Conservation (phyloP, 1,140 invertebrate genomes). For the Holotrichia oblita region DNA sequence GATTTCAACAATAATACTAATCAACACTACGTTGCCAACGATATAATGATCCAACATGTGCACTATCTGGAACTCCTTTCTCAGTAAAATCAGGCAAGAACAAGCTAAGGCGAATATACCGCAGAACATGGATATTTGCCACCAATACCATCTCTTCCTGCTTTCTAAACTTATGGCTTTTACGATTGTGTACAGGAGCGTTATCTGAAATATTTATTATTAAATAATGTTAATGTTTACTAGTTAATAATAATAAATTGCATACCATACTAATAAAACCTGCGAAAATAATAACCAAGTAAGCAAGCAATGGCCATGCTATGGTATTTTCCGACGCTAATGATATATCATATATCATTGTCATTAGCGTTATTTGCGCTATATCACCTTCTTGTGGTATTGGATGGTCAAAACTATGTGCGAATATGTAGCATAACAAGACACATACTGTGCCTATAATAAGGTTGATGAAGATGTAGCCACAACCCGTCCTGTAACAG, state of each 20-base stretch:
- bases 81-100: conserved; percentile 53
- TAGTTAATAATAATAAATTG: not conserved
- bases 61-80: conserved; percentile 58
- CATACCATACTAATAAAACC: conserved; percentile 65
- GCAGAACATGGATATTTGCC: conserved; percentile 60
- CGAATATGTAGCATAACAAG: conserved; percentile 60
- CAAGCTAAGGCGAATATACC: conserved; percentile 58
- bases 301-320: conserved; percentile 61
- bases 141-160: conserved; percentile 58
- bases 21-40: conserved; percentile 63
- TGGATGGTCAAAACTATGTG: conserved; percentile 49
- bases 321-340: conserved; percentile 51
- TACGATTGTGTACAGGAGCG: conserved; percentile 62
- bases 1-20: conserved; percentile 62
- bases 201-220: conserved; percentile 59
- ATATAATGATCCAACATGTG: conserved; percentile 65
- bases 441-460: conserved; percentile 61
- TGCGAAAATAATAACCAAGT: conserved; percentile 60
- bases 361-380: conserved; percentile 61
- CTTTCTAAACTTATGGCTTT: conserved; percentile 61
- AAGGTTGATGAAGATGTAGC: conserved; percentile 62
- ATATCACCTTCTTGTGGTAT: conserved; percentile 51
- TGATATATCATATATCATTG: conserved; percentile 62
- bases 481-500: conserved; percentile 60
- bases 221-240: conserved; percentile 32